Evolutionary conservation across 37 sponge, comb jelly and placozoan genomes (phyloP).

Genomic region (Cliona cf. orientalis): DNA sequence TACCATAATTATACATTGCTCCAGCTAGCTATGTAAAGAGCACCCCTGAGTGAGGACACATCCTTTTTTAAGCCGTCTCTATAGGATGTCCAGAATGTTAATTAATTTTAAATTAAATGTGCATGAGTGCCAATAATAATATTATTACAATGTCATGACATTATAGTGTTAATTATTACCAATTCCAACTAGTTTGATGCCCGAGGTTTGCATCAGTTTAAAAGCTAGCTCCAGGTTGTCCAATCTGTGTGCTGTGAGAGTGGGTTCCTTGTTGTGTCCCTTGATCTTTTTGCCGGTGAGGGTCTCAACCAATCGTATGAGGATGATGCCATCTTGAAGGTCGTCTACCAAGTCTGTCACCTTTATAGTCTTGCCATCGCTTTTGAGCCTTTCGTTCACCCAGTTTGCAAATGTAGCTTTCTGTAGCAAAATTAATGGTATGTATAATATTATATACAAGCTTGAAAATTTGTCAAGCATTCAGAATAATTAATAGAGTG

Average conservation of each 20-base stretch:
- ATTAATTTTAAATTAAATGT: too few species aligned
- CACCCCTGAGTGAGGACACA: too few species aligned
- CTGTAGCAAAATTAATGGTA: conserved; percentile 12
- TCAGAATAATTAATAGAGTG: neutral
- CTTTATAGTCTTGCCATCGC: conserved; percentile 1
- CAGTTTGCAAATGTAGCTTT: conserved; percentile 73
- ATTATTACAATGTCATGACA: too few species aligned
- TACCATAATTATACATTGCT: too few species aligned
- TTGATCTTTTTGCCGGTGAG: conserved; percentile 58
- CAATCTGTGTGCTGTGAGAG: conserved; percentile 69
- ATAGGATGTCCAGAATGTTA: too few species aligned
- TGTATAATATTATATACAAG: neutral
- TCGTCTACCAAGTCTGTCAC: conserved; percentile 38
- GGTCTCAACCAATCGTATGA: conserved; percentile 65
- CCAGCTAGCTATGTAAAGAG: too few species aligned
- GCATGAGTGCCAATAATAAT: too few species aligned
- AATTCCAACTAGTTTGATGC: conserved; percentile 65
- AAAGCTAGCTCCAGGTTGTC: conserved; percentile 70
- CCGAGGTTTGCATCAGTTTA: conserved; percentile 47
- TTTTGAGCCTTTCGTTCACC: conserved; percentile 59
- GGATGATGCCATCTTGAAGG: conserved; percentile 66
- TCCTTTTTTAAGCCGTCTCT: too few species aligned
- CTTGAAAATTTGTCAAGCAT: neutral
- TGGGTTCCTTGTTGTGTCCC: conserved; percentile 53
- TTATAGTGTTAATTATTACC: conserved; percentile 44